Base-by-base conservation (phyloP, 2,113 vertebrate species). In the Leucopsar rothschildi region DNA sequence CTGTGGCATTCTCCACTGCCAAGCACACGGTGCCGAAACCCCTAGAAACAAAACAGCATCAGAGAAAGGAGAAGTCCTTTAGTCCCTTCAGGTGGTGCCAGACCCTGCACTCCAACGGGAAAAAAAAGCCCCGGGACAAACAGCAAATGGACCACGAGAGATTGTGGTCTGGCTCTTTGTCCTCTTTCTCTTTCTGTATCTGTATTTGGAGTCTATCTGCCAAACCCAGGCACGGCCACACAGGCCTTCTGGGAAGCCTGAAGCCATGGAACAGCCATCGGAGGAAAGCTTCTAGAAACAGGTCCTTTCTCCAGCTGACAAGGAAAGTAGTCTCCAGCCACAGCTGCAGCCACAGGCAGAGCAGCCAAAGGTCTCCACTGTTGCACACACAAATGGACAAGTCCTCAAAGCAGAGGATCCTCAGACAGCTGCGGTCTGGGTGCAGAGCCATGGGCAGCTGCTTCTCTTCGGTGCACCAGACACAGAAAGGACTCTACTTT, bases 81-180 rank as follows among this genome's bases (percentile, higher is more conserved):
- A 57, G 42, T 21, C 12, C 42, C 6, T 47, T n/a, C 40, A 47
- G 39, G n/a, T 7, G n/a, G 42, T 7, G n/a, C 27, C 27, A 33
- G 22, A 47, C n/a, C 6, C 27, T 2, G 10, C 3, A 0, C 9
- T 6, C 9, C 33, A 15, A 20, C 0, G 2, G 33, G 15, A 13
- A 31, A 31, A 6, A 42, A 20, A 9, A 3, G 9, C 6, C 61
- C 50, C 10, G 25, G 20, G 15, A 12, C 4, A 66, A 37, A 25
- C 4, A 24, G 14, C 28, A 39, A 20, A 49, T 15, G 42, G 17
- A 37, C 39, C 22, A 68, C 0, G 1, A 39, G n/a, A 22, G 8
- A 11, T 33, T 22, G n/a, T 27, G 16, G 0, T 25, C 33, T 37
- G 47, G 12, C 23, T 24, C 49, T 45, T 25, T 8, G 5, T 1